Evolutionary conservation across 2,797 vertebrate species (phyloP).

Genomic region (Hybognathus amarus): DNA sequence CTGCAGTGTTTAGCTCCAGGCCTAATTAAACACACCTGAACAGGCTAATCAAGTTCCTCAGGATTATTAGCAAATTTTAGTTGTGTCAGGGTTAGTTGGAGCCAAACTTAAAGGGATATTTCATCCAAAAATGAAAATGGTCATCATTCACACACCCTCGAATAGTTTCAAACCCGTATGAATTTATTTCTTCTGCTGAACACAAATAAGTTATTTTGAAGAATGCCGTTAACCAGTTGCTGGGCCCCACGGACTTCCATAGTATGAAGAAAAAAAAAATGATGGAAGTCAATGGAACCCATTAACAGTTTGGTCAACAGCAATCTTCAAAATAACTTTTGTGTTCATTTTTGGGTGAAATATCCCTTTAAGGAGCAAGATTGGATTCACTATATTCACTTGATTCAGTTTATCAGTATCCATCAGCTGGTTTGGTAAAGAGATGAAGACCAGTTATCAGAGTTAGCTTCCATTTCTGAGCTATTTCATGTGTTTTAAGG

Average conservation of each 20-base stretch:
- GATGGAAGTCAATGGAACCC: too few relatives aligned
- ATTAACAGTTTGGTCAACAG: too few relatives aligned
- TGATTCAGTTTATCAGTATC: constrained; percentile 4
- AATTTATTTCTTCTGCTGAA: background rate
- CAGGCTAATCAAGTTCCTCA: background rate
- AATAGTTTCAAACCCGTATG: background rate
- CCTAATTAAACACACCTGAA: constrained; percentile 13
- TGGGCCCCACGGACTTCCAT: background rate
- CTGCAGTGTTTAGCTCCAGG: background rate
- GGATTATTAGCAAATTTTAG: background rate
- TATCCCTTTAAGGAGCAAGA: background rate
- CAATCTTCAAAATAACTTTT: too few relatives aligned
- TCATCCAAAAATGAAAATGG: background rate
- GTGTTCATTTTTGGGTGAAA: too few relatives aligned
- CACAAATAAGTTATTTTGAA: background rate
- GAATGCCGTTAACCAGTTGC: background rate
- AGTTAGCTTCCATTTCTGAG: background rate
- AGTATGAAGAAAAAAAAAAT: too few relatives aligned
- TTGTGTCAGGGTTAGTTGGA: background rate
- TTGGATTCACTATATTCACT: background rate
- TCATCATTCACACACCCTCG: background rate
- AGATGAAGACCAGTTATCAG: background rate
- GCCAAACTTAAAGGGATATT: background rate
- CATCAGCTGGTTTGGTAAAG: background rate
- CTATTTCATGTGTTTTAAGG: background rate